Base-by-base conservation (phyloP, 2,797 vertebrate genomes). In the Eulemur mongoz region DNA sequence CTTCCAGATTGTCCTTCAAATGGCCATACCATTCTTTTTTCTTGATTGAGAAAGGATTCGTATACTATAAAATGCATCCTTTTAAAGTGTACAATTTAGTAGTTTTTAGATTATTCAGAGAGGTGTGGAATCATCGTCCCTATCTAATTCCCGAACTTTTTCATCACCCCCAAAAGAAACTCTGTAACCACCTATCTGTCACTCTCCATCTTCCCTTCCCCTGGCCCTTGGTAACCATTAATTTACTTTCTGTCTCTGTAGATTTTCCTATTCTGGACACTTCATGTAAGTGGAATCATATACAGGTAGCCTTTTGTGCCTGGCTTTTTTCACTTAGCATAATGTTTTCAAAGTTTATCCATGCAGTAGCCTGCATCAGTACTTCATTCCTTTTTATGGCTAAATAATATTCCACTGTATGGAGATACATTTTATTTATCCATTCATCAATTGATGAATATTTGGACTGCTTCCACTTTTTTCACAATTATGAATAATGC, bases 1-100 rank as follows among this genome's bases (percentile, higher is more conserved):
- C 89, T 91, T 95, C 54, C 50, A 92, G 81, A 72, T 92, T 96
- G 32, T 43, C 82, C 45, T 96, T 86, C 61, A 89, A 63, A 89
- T 89, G 69, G 57, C 80, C 14, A 35, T 69, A 79, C 9, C 63
- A 40, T 40, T 93, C 27, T 87, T 27, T 61, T 75, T 87, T 35
- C 67, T 48, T 20, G 78, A 85, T 89, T 54, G 73, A 82, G 54
- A 81, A 67, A 59, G 59, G 45, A 91, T 88, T 89, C 35, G 6
- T 2, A 40, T 76, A 20, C 40, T 25, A 61, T 86, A 93, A 76
- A 89, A 30, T 12, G 72, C 12, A 65, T 18, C 25, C 57, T 80
- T 59, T 69, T 43, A 43, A 72, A 45, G 54, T 52, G 0, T 69
- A 25, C 20, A 40, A 18, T 52, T 88, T 61, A 43, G n/a, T 78